phyloP scores from a whole-genome alignment of 64 coral and sea anemone species.

The Dendrophyllia cribrosa region DNA sequence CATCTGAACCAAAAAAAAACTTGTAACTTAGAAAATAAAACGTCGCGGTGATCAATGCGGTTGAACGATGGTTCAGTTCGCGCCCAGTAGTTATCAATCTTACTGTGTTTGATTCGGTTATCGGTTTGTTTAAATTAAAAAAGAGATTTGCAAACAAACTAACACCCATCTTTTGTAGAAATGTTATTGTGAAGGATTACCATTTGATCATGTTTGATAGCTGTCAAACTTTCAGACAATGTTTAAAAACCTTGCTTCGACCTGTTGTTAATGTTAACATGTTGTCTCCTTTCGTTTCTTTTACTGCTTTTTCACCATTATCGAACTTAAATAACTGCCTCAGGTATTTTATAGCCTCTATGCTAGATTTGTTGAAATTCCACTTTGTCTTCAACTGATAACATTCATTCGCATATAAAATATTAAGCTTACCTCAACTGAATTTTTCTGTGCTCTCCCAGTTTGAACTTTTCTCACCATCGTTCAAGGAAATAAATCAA shows the following conservation, averaged over 20 bases:
- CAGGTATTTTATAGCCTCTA: no score
- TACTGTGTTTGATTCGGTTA: not conserved
- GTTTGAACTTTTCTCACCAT: no score
- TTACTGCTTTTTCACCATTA: no score
- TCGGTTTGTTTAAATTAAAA: conserved; percentile 21
- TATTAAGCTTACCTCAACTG: not conserved
- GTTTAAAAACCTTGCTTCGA: not conserved
- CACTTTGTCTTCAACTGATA: no score
- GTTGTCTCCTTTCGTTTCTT: no score
- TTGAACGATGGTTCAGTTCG: not conserved
- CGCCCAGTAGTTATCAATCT: not conserved
- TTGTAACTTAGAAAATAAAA: not conserved
- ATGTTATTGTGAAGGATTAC: conserved; percentile 28
- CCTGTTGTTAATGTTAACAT: no score
- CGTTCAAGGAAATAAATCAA: no score
- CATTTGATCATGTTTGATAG: not conserved
- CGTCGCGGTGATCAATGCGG: not conserved
- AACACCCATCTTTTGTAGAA: conserved; percentile 30
- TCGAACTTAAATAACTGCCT: no score
- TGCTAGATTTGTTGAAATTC: no score
- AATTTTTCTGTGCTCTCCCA: no score
- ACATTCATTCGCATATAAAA: not conserved
- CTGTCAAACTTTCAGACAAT: conserved; percentile 9
- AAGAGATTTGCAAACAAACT: not conserved
- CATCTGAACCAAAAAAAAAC: not conserved